Evolutionary conservation across 2,888 invertebrate species (phyloP), one percentile per base, ranked within the genome.

Genomic region (Plutella xylostella): DNA sequence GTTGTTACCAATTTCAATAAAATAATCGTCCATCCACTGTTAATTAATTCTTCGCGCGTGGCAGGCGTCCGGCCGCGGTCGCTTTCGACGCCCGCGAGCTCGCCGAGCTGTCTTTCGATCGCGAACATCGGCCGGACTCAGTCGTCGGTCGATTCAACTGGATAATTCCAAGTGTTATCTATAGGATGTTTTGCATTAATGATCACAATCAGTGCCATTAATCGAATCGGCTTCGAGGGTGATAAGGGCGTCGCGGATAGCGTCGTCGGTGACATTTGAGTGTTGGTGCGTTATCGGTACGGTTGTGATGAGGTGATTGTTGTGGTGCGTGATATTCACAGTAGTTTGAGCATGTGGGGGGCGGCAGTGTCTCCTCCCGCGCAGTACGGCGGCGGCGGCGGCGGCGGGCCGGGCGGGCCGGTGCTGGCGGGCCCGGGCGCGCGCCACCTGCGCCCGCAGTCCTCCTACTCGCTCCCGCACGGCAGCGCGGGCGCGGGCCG

Each of bases 391-490:
- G 79, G 75, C 53, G 76, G 76, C 40, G 58, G 74, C n/a, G 57
- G 65, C 9, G 65, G 65, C 18, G 57, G 68, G 12, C 66, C 72
- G 19, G 61, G 68, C 34, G 80, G 79, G 11, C 80, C 79, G 7
- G 57, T 80, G 44, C 55, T 53, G 42, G 35, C 47, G 34, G 56
- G 59, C 44, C 57, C 82, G 61, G 65, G 59, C 46, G 57, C 64
- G 34, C 70, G 71, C 49, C 75, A 78, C 53, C 58, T 84, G 50
- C 63, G 79, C 50, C 83, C 83, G 20, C 82, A 82, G 57, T 78
- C 79, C n/a, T 82, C 79, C 48, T 85, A 85, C 62, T 85, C 86
- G 51, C 62, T 86, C 56, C 86, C 83, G 12, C 86, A 87, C 65
- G 78, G 85, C 56, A 75, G 83, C 67, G 82, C 86, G 65, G 75